These are phyloP conservation scores for Heloderma charlesbogerti DNA, from an alignment of 2,113 vertebrate species.

Conservation along the genomic window DNA sequence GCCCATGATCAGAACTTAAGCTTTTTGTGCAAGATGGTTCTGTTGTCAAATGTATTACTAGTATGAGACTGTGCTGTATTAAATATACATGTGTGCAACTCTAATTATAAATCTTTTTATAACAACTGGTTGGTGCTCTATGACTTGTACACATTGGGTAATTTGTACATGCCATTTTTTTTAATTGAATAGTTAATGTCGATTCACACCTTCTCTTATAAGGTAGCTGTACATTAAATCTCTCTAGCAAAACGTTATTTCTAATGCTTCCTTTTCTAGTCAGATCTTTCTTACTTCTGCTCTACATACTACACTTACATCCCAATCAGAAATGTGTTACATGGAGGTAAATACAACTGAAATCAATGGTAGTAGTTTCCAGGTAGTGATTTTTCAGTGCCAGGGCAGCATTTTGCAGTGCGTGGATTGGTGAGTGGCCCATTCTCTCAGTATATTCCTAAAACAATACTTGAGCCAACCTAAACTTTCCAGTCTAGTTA, in stretches of 20 bases:
- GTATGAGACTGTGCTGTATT: neutral
- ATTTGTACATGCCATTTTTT: neutral
- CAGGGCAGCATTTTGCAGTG: constrained; percentile 75
- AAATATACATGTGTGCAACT: constrained; percentile 22
- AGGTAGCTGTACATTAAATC: neutral
- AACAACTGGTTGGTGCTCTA: constrained; percentile 41
- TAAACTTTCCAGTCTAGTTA: constrained; percentile 78
- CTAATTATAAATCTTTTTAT: constrained; percentile 26
- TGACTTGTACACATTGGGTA: neutral
- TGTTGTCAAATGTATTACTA: neutral
- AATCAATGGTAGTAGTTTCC: neutral
- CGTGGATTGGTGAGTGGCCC: constrained; percentile 72
- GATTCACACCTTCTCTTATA: neutral
- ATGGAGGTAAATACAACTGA: neutral
- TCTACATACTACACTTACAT: neutral
- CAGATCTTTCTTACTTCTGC: neutral
- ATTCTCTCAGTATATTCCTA: constrained; percentile 73
- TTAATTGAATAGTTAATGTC: neutral
- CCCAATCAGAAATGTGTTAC: neutral
- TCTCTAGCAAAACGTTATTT: neutral
- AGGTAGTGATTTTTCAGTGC: constrained; percentile 52
- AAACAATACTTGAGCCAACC: constrained; percentile 70
- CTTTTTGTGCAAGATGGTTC: constrained; percentile 1
- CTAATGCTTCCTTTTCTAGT: neutral
- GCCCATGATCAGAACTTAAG: constrained; percentile 7